Evolutionary conservation across 2,888 invertebrate species (phyloP), one percentile per base, ranked within the genome.

Genomic region (Listrodromus nycthemerus): DNA sequence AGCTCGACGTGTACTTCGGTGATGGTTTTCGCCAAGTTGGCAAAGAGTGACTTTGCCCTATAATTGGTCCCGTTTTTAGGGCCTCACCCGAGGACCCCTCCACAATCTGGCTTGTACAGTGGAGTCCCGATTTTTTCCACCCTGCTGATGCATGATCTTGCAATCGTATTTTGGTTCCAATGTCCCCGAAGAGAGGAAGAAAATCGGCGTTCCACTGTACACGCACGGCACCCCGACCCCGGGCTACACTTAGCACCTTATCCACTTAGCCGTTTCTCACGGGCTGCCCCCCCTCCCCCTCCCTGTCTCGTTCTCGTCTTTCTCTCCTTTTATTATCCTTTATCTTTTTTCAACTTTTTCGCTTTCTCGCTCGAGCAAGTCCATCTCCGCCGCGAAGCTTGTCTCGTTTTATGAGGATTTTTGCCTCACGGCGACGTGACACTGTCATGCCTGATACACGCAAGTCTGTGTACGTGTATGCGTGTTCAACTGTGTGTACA

Each of bases 211-310:
- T 45, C 41, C 41, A 45, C 41, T 45, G 83, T 86, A 88, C 88
- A 82, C 48, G 24, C 41, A 76, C 63, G 19, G 50, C 66, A 33
- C 63, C 45, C 67, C 55, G 66, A 87, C 89, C 89, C 80, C 86
- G 87, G 91, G 91, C 90, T 90, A 91, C 90, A 91, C 91, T 92
- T 92, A 91, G 90, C 92, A 92, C 92, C 92, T 92, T 91, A 90
- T 91, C 92, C 92, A 91, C 92, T 92, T 92, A 91, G 92, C 90
- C 90, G 89, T 90, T 91, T 92, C 92, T 91, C 92, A 91, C 92
- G 90, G 89, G 87, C 88, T 85, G 88, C 85, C 89, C 83, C 87
- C 88, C 88, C 89, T 86, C 88, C 89, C 87, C 84, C 86, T 85
- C 87, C 84, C 86, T 85, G 86, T 87, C 65, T 85, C 88, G 87